phyloP scores from a whole-genome alignment of 1,140 invertebrate species.

The Drosophila fuyamai region DNA sequence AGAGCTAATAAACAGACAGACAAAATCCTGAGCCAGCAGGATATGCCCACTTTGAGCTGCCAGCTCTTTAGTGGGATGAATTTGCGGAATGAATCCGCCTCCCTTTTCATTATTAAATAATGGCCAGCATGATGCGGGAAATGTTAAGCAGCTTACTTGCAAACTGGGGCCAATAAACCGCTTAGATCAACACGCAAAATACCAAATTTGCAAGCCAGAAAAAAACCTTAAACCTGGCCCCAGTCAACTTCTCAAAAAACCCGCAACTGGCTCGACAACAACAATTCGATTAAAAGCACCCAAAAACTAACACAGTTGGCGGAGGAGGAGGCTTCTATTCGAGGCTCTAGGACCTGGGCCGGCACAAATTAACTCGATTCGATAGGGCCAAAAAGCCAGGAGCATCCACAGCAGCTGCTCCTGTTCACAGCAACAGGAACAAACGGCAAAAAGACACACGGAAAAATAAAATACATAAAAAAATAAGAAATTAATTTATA shows the following conservation, averaged over 20 bases:
- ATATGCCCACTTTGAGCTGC: conserved; percentile 29
- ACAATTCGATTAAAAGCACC: conserved; percentile 55
- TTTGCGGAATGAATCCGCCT: neutral
- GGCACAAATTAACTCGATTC: conserved; percentile 61
- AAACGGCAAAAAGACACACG: conserved; percentile 7
- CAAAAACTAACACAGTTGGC: conserved; percentile 47
- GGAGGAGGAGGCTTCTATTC: conserved; percentile 4
- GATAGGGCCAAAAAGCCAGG: conserved; percentile 48
- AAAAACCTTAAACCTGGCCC: conserved; percentile 42
- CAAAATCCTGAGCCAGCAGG: conserved; percentile 24
- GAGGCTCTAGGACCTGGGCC: conserved; percentile 17
- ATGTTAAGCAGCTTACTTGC: conserved; percentile 44
- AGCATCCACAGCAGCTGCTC: conserved; percentile 41
- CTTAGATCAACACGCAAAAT: conserved; percentile 58
- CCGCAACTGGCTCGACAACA: conserved; percentile 26
- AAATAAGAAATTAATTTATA: neutral
- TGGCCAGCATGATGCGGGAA: conserved; percentile 16
- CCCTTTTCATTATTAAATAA: conserved; percentile 52
- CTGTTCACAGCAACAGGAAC: conserved; percentile 31
- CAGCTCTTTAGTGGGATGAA: neutral
- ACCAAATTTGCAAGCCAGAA: conserved; percentile 27
- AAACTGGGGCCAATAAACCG: conserved; percentile 55
- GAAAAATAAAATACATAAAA: neutral
- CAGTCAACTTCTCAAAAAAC: neutral
- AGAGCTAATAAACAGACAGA: conserved; percentile 19